Base-by-base conservation (phyloP, 2,113 vertebrate species). In the Cricetomys ansorgei region DNA sequence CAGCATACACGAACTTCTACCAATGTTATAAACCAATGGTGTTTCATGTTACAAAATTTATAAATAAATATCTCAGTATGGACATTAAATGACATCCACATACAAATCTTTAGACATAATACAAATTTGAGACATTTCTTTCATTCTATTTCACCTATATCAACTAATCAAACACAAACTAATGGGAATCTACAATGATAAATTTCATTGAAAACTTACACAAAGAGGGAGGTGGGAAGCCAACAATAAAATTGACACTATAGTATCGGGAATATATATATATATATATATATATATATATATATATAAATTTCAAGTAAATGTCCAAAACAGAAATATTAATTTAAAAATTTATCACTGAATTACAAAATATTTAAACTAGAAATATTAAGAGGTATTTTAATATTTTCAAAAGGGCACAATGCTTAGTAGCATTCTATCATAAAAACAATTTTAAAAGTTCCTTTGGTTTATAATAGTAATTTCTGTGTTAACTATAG, bases 291-390 rank as follows among this genome's bases (percentile, higher is more conserved):
- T 62, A 69, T 8, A 17, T 6, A 19, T 37, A 7, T 27, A 75
- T 75, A 45, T 75, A 94, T 50, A 83, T 50, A 93, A 92, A 97
- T 87, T 98, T 96, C 83, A 98, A 84, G 92, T 95, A 97, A 90
- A 97, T 81, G 79, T 93, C 98, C 96, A 98, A 97, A 98, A 96
- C 97, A 97, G 94, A 94, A 97, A 97, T 97, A 98, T 96, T 86
- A 97, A 97, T 69, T 95, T 98, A 86, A 96, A 97, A 86, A 96
- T 76, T 77, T 85, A 96, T 97, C 55, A 96, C 53, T 96, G 88
- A 95, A 97, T 97, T 96, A 97, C 1, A 86, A 93, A 84, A 89
- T 97, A 97, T 92, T 98, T 83, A 97, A 98, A 98, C 98, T 93
- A 97, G 97, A 96, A 98, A 98, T 96, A 97, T 97, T 98, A 95